These are phyloP conservation scores for Yoshiicerus persimilis DNA, from an alignment of 1,140 invertebrate species.

Conservation along the genomic window DNA sequence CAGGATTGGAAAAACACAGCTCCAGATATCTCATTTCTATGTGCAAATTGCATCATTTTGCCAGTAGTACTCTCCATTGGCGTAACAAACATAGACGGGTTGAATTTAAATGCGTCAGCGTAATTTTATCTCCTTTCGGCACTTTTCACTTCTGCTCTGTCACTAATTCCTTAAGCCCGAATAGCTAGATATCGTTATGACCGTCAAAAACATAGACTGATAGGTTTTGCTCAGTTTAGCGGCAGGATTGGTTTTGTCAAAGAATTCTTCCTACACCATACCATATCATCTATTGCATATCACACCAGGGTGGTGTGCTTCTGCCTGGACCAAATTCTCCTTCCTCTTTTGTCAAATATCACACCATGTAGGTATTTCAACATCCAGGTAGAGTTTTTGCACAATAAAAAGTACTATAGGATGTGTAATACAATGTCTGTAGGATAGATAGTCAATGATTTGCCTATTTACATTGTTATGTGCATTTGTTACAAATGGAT, in stretches of 20 bases:
- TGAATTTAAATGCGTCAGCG: constrained; percentile 3
- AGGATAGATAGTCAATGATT: no score
- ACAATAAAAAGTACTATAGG: background rate
- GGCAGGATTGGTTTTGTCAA: background rate
- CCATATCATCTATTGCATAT: no score
- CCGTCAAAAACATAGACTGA: background rate
- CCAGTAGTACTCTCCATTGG: background rate
- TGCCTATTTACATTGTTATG: no score
- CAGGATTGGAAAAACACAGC: no score
- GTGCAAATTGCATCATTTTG: background rate
- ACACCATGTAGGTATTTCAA: no score
- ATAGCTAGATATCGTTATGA: background rate
- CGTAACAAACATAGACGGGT: background rate
- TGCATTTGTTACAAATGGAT: no score
- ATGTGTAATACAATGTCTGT: no score
- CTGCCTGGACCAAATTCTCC: no score
- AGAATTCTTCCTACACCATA: background rate
- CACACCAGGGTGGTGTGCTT: background rate
- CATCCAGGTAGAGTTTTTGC: background rate
- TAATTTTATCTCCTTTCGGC: background rate
- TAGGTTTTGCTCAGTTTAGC: background rate
- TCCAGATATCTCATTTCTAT: no score
- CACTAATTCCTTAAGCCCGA: background rate
- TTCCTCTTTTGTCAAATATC: no score
- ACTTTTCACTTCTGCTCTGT: background rate